Evolutionary conservation across 2,888 invertebrate genomes (phyloP), one percentile per base, ranked within the genome.

Genomic region (Megamerina dolium): DNA sequence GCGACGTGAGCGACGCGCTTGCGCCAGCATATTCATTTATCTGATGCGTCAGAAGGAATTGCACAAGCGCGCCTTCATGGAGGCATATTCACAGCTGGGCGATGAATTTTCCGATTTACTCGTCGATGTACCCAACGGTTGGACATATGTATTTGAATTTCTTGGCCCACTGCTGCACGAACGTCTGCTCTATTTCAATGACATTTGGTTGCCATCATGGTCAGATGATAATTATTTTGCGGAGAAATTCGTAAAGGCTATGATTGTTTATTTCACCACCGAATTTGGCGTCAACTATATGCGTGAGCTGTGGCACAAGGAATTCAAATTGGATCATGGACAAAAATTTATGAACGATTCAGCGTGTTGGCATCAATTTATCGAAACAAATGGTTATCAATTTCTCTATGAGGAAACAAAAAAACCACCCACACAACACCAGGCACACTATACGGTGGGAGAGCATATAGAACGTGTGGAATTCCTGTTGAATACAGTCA

Each of bases 281-380:
- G 63, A 68, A 39, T 68, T 63, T 41, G 68, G 68, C 6, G 61
- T 65, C 3, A 59, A 56, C 10, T 68, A 64, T 35, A 55, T 61
- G 29, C 56, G 59, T 21, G 59, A 58, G 21, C 39, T 66, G 16
- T 68, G 68, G 68, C 58, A 64, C 20, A 55, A 55, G 9, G 56
- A 63, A 2, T 62, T 54, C 39, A 61, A 62, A 26, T 48, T 66
- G 35, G 63, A 66, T 30, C 51, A 50, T 1, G 67, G 65, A 3
- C 56, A 59, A 26, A 17, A 45, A 12, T 68, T 68, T 32, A 61
- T 61, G 46, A 44, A 18, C 41, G 60, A 64, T 32, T 31, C 26
- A 0, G 43, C 54, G 31, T 49, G 58, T 29, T 63, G 60, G 53
- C 53, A 45, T 0, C 51, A 56, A 14, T 68, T 68, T 41, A 49